Conservation (phyloP, 2,888 invertebrate species). For the Sclerodermus sp. region DNA sequence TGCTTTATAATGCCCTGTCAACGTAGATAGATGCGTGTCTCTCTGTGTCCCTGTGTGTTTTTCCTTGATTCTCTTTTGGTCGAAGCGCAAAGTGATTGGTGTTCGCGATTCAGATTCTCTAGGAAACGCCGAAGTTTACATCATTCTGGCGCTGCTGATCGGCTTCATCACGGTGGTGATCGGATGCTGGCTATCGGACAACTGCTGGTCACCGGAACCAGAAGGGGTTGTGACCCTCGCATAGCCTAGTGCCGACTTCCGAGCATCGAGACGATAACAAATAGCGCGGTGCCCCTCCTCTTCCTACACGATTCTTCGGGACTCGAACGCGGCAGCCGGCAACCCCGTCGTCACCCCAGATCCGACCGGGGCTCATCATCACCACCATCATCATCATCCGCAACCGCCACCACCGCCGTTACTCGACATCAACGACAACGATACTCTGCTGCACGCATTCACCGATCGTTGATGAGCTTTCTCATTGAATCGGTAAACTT, state of each 20-base stretch:
- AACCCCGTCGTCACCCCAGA: background rate
- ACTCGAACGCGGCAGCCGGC: slow-evolving; percentile 8
- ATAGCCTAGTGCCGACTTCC: slow-evolving; percentile 69
- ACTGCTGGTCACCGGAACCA: slow-evolving; percentile 78
- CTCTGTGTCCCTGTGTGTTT: no score
- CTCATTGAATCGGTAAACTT: no score
- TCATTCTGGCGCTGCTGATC: slow-evolving; percentile 72
- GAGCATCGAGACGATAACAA: slow-evolving; percentile 57
- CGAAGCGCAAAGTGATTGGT: no score
- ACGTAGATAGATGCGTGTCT: no score
- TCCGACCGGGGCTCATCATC: background rate
- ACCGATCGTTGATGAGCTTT: background rate
- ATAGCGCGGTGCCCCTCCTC: slow-evolving; percentile 31
- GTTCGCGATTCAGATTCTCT: slow-evolving; percentile 29
- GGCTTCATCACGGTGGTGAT: slow-evolving; percentile 74
- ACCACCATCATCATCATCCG: slow-evolving; percentile 5
- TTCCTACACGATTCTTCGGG: slow-evolving; percentile 34
- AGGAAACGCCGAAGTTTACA: slow-evolving; percentile 77
- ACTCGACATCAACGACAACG: slow-evolving; percentile 39
- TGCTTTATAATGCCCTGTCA: no score
- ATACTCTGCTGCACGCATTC: slow-evolving; percentile 27
- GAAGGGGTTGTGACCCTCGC: slow-evolving; percentile 67
- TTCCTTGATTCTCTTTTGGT: no score
- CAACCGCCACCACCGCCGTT: slow-evolving; percentile 28
- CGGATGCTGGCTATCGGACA: slow-evolving; percentile 77